phyloP scores from a whole-genome alignment of 1,140 invertebrate species.

The Drosophila jambulina region DNA sequence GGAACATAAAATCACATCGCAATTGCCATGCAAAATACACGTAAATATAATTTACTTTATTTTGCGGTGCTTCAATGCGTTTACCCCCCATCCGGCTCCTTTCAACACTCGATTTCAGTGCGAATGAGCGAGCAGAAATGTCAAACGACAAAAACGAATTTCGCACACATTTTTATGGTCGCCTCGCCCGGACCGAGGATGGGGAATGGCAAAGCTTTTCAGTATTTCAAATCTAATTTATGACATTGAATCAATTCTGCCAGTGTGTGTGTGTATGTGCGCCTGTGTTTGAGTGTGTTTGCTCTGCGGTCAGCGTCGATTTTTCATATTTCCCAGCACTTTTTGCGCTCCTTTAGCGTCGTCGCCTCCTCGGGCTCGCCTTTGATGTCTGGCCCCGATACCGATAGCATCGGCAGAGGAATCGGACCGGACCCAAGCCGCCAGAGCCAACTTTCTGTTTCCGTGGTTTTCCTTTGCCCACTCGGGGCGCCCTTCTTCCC shows the following conservation, averaged over 20 bases:
- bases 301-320: constrained; percentile 74
- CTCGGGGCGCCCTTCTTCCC: constrained; percentile 17
- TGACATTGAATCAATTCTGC: constrained; percentile 82
- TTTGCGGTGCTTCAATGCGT: constrained; percentile 67
- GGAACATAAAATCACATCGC: constrained; percentile 53
- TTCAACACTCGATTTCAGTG: constrained; percentile 20
- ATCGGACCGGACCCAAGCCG: constrained; percentile 61
- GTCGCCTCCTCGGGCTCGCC: constrained; percentile 32
- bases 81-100: neutral
- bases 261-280: constrained; percentile 27
- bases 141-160: constrained; percentile 66
- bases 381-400: constrained; percentile 71
- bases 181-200: constrained; percentile 13
- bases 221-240: constrained; percentile 84
- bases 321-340: constrained; percentile 77
- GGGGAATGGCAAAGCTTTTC: constrained; percentile 59
- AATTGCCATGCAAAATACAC: constrained; percentile 79
- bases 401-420: constrained; percentile 30
- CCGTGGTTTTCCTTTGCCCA: constrained; percentile 47
- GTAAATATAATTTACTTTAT: constrained; percentile 80
- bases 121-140: constrained; percentile 54
- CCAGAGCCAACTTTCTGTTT: constrained; percentile 49
- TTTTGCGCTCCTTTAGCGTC: constrained; percentile 54
- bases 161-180: constrained; percentile 76
- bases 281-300: constrained; percentile 37